Conservation (phyloP, 2,888 invertebrate species). For the Marronus borbonicus region DNA sequence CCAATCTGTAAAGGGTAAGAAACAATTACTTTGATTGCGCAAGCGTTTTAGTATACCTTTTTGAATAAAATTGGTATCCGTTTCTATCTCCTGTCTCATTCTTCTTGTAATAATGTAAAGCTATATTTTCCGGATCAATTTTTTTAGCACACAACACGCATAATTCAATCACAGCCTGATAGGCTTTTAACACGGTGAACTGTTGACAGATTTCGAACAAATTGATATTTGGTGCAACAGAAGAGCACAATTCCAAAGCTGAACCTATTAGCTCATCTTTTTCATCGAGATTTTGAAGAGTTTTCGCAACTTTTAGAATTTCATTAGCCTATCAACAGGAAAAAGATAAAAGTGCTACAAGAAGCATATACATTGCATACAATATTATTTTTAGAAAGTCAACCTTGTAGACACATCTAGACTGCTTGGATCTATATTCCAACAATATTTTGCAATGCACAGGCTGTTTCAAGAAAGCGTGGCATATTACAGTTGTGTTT, state of each 20-base stretch:
- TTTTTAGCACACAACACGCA: conserved; percentile 88
- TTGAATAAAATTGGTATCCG: conserved; percentile 78
- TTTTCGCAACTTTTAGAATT: conserved; percentile 86
- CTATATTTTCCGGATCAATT: conserved; percentile 91
- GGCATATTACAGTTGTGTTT: too few species aligned
- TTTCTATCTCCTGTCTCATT: conserved; percentile 88
- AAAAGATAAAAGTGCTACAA: not conserved
- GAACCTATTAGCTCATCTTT: conserved; percentile 83
- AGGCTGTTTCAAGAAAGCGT: too few species aligned
- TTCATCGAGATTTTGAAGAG: conserved; percentile 81
- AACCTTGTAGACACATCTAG: too few species aligned
- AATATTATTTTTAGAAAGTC: too few species aligned
- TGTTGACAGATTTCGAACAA: conserved; percentile 88
- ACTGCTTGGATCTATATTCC: too few species aligned
- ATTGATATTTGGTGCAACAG: conserved; percentile 90
- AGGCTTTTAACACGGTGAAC: conserved; percentile 85
- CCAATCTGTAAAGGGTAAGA: conserved; percentile 76
- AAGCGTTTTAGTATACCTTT: conserved; percentile 51
- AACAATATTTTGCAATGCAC: too few species aligned
- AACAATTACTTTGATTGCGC: not conserved
- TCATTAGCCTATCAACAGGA: conserved; percentile 81
- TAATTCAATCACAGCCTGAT: conserved; percentile 91
- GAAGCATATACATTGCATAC: too few species aligned
- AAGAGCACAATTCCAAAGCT: conserved; percentile 89
- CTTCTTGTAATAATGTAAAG: conserved; percentile 89